Percentiles rank a stretch among this genome's conserved stretches.
These are phyloP conservation scores for Electrophaes corylata DNA, from an alignment of 2,888 invertebrate genomes.

Conservation along the genomic window DNA sequence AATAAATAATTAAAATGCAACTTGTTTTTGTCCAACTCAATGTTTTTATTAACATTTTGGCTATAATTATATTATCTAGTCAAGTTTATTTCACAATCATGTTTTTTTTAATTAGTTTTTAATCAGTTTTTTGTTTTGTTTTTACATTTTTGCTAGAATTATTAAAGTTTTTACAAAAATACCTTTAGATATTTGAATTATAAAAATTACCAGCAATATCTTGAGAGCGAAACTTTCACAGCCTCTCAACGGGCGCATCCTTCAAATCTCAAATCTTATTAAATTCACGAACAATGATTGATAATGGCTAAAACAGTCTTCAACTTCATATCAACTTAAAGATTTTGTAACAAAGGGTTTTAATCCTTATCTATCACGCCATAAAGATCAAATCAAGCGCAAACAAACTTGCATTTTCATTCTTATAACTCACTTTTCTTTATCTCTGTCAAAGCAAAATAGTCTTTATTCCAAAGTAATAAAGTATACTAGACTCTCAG, in stretches of 20 bases:
- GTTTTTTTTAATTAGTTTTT: not conserved
- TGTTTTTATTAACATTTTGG: not conserved
- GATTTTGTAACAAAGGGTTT: slow-evolving; percentile 20
- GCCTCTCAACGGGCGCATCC: slow-evolving; percentile 54
- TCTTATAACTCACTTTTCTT: not conserved
- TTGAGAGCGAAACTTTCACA: slow-evolving; percentile 46
- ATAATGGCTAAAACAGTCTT: slow-evolving; percentile 54
- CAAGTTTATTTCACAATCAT: not conserved
- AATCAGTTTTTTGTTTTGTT: no score
- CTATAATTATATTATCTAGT: not conserved
- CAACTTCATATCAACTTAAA: slow-evolving; percentile 32
- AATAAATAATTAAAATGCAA: slow-evolving; percentile 16
- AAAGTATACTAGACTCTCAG: not conserved
- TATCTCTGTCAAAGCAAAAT: slow-evolving; percentile 18
- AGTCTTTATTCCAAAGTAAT: slow-evolving; percentile 1
- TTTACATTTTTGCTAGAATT: not conserved
- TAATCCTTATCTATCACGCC: not conserved
- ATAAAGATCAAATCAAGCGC: slow-evolving; percentile 33
- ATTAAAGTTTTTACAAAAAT: not conserved
- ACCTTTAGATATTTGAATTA: not conserved
- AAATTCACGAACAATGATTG: slow-evolving; percentile 70
- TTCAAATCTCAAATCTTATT: slow-evolving; percentile 67
- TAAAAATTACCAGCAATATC: slow-evolving; percentile 37
- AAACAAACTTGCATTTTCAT: slow-evolving; percentile 24
- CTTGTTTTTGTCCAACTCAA: slow-evolving; percentile 18